phyloP scores from a whole-genome alignment of 2,113 vertebrate species.

The Patagioenas fasciata region DNA sequence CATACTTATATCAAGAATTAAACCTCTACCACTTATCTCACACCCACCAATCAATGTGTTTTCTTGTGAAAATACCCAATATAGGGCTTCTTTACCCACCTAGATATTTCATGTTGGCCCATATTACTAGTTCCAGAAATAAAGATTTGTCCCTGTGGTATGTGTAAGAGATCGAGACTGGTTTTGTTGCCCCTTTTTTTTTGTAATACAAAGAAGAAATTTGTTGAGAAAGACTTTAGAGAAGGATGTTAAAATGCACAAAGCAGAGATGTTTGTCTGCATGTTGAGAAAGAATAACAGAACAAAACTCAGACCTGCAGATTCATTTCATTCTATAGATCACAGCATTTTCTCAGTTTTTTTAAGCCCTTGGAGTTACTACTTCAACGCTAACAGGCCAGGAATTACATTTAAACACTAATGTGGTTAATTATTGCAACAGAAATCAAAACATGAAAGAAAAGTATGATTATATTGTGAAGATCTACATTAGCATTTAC shows the following conservation, averaged over 20 bases:
- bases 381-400: not conserved
- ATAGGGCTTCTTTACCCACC: not conserved
- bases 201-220: not conserved
- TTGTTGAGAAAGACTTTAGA: not conserved
- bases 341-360: not conserved
- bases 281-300: not conserved
- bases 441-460: slow-evolving; percentile 26
- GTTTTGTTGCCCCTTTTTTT: not conserved
- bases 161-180: not conserved
- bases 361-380: not conserved
- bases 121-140: not conserved
- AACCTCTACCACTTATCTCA: not conserved
- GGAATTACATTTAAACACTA: not conserved
- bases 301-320: not conserved
- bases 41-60: not conserved
- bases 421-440: not conserved
- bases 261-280: not conserved
- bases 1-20: not conserved
- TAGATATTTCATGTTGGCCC: not conserved
- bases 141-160: not conserved
- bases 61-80: not conserved
- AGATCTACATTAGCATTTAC: not conserved
- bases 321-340: not conserved
- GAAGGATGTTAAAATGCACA: not conserved
- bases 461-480: not conserved